These are phyloP conservation scores for Erythrocercus mccallii DNA, from an alignment of 2,113 vertebrate species.

Conservation along the genomic window DNA sequence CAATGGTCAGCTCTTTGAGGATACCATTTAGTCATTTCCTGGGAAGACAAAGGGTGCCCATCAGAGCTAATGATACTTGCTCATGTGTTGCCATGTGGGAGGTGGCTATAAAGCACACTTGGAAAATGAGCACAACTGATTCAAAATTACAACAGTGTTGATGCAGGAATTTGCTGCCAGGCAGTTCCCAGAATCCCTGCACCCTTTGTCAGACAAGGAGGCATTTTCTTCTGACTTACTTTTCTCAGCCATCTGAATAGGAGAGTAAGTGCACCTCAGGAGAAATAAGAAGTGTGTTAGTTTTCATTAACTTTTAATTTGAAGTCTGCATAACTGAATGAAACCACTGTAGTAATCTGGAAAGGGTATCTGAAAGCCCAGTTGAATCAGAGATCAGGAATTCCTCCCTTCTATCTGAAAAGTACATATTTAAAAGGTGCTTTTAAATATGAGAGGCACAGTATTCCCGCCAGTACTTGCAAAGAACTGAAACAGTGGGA, in stretches of 20 bases:
- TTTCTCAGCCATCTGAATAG: not conserved
- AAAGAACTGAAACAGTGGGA: not conserved
- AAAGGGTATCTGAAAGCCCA: not conserved
- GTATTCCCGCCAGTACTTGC: not conserved
- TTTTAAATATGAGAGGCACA: slow-evolving; percentile 7
- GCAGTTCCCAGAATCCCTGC: not conserved
- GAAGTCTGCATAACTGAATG: not conserved
- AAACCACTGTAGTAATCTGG: not conserved
- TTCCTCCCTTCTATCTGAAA: not conserved
- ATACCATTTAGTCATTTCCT: slow-evolving; percentile 1
- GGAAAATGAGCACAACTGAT: not conserved
- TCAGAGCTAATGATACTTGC: not conserved
- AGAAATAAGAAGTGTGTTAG: not conserved
- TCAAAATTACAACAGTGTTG: not conserved
- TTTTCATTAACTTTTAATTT: slow-evolving; percentile 42
- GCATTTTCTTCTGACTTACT: not conserved
- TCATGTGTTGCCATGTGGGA: fast-evolving
- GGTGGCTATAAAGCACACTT: not conserved
- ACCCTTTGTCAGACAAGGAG: not conserved
- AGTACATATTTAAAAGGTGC: not conserved
- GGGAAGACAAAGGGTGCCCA: not conserved
- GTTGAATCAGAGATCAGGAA: not conserved
- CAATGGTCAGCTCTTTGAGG: not conserved
- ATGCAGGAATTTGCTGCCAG: not conserved
- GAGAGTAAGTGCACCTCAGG: not conserved